Conservation (phyloP, 64 coral and sea anemone genomes). For the Montipora foliosa region DNA sequence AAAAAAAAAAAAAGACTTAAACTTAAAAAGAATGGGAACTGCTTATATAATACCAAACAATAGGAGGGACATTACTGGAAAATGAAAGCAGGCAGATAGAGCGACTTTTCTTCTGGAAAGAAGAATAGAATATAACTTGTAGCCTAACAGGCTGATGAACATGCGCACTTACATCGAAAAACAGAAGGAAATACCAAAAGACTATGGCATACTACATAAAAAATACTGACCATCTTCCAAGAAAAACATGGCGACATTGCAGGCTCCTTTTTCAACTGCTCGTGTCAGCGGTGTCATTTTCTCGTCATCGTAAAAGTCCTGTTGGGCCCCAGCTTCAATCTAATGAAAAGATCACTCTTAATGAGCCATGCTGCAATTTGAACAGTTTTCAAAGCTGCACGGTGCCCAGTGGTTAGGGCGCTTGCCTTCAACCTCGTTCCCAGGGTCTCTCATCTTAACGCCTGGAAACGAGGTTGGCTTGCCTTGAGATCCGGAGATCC, state of each 20-base stretch:
- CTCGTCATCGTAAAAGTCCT: too few relatives aligned
- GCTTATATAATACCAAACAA: neutral
- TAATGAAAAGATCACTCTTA: neutral
- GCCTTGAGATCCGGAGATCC: too few relatives aligned
- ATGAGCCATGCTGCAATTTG: constrained; percentile 40
- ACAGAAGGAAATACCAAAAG: neutral
- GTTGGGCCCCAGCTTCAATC: too few relatives aligned
- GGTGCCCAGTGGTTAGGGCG: constrained; percentile 2
- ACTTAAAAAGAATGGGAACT: constrained; percentile 18
- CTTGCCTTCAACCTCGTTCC: too few relatives aligned
- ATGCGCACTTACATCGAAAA: neutral
- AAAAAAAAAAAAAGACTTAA: constrained; percentile 49
- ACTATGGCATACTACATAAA: neutral
- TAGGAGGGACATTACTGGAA: too few relatives aligned
- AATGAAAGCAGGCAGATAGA: too few relatives aligned
- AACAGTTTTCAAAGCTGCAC: constrained; percentile 8
- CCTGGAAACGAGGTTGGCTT: too few relatives aligned
- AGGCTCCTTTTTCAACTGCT: too few relatives aligned
- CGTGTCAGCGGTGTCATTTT: too few relatives aligned
- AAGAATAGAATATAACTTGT: too few relatives aligned
- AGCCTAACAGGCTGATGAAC: neutral
- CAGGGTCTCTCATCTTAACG: too few relatives aligned
- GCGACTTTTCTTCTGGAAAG: too few relatives aligned
- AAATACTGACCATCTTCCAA: constrained; percentile 41
- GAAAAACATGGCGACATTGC: constrained; percentile 1